These are phyloP conservation scores for Bradypus variegatus DNA, from an alignment of 2,797 vertebrate genomes.

Conservation along the genomic window DNA sequence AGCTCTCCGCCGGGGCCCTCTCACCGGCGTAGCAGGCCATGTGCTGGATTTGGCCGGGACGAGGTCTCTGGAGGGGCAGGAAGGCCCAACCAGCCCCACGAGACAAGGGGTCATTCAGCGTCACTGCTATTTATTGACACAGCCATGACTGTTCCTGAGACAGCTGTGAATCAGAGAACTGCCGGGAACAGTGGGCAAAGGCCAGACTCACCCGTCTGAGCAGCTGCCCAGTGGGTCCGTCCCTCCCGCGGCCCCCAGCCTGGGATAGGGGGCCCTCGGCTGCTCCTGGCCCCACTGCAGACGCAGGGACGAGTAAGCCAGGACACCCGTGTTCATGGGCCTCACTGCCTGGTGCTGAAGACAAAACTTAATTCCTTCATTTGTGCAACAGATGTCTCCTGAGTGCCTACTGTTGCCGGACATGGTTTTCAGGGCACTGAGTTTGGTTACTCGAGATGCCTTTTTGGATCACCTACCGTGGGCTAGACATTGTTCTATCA, in stretches of 20 bases:
- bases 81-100: constrained; percentile 45
- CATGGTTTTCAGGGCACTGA: too few relatives aligned
- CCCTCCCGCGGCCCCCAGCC: background rate
- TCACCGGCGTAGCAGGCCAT: background rate
- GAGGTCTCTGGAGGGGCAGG: constrained; percentile 49
- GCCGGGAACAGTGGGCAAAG: constrained; percentile 52
- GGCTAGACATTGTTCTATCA: background rate
- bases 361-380: background rate
- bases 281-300: background rate
- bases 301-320: background rate
- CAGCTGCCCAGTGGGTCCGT: background rate
- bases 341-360: rapidly evolving
- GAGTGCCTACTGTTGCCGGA: background rate
- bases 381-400: rapidly evolving
- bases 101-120: constrained; percentile 59
- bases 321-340: background rate
- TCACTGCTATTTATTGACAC: constrained; percentile 64
- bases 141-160: constrained; percentile 59
- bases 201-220: constrained; percentile 55
- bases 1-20: background rate
- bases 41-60: background rate
- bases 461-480: background rate
- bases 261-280: background rate
- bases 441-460: background rate
- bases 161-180: constrained; percentile 66